Conservation (phyloP, 2,113 vertebrate genomes). For the Colinus virginianus region DNA sequence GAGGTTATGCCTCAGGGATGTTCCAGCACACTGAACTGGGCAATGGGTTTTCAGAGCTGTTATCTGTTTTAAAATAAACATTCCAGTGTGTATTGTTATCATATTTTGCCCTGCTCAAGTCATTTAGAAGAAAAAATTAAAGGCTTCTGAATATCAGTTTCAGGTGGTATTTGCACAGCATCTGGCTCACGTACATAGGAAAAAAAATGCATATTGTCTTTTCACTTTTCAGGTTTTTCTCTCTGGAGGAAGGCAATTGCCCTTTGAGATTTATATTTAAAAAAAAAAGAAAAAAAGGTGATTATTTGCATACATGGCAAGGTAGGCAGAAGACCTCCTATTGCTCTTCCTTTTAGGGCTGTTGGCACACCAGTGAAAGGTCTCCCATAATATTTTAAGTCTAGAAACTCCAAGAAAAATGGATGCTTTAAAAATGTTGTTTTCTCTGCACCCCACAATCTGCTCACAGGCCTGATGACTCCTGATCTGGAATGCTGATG, state of each 20-base stretch:
- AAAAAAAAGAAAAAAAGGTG: background rate
- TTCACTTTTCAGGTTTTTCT: conserved; percentile 20
- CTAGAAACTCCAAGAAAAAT: conserved; percentile 46
- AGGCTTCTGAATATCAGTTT: conserved; percentile 20
- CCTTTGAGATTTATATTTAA: background rate
- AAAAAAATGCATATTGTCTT: background rate
- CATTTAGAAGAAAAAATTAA: conserved; percentile 17
- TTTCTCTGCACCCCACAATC: conserved; percentile 22
- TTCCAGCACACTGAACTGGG: conserved; percentile 24
- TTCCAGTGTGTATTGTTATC: conserved; percentile 46
- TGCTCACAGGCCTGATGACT: conserved; percentile 31
- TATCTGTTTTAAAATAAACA: conserved; percentile 66
- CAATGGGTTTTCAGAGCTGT: conserved; percentile 47
- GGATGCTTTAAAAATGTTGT: conserved; percentile 17
- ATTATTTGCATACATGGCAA: background rate
- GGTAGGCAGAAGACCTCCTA: background rate
- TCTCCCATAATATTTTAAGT: background rate
- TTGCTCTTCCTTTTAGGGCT: background rate
- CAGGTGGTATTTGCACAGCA: background rate
- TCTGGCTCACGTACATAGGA: background rate
- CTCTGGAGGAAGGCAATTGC: background rate
- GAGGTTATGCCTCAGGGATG: conserved; percentile 47
- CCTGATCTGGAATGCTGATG: conserved; percentile 42
- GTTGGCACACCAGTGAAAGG: conserved; percentile 7
- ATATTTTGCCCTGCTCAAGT: conserved; percentile 3